Base-by-base conservation (phyloP, 2,113 vertebrate species). In the Macrotus californicus region DNA sequence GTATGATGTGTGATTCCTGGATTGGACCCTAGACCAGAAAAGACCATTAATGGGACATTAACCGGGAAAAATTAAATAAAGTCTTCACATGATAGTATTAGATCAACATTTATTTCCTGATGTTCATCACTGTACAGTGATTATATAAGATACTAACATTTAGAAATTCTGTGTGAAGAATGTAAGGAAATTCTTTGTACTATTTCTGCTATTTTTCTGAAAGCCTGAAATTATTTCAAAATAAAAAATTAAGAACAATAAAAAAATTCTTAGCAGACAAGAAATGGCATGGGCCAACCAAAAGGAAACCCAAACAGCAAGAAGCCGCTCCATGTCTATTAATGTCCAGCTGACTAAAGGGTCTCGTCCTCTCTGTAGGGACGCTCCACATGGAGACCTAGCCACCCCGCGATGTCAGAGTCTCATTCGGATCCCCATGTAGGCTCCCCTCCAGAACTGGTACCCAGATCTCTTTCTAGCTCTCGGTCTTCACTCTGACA, bases 141-240 rank as follows among this genome's bases (percentile, higher is more conserved):
- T 83, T 59, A 61, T 5, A 7, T 41, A 91, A 83, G 69, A 89
- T 24, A 26, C 4, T 82, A 87, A 82, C 48, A 84, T 89, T 91
- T 80, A 92, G 54, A 69, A 95, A 93, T 80, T 46, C 18, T 59
- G 11, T 19, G 50, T 81, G 41, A 83, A 89, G n/a, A 95, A 52
- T 43, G 52, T 29, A 93, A 16, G 24, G 31, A 29, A 76, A 87
- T 87, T 75, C 52, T 84, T 95, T 34, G 6, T 12, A 46, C 19
- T 93, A 16, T n/a, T 77, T 86, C 73, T 43, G 3, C 16, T n/a
- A 16, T 31, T 56, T 72, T 89, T 87, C 56, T 56, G 34, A 87
- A 96, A 87, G 46, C 43, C 46, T 87, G 52, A 87, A 76, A 92
- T 87, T 26, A 89, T 85, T 95, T 92, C 73, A 95, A 94, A 94